Percentiles rank a stretch among this genome's conserved stretches.
Evolutionary conservation across 23 tunicate species (phyloP).

Genomic region (Styela plicata): DNA sequence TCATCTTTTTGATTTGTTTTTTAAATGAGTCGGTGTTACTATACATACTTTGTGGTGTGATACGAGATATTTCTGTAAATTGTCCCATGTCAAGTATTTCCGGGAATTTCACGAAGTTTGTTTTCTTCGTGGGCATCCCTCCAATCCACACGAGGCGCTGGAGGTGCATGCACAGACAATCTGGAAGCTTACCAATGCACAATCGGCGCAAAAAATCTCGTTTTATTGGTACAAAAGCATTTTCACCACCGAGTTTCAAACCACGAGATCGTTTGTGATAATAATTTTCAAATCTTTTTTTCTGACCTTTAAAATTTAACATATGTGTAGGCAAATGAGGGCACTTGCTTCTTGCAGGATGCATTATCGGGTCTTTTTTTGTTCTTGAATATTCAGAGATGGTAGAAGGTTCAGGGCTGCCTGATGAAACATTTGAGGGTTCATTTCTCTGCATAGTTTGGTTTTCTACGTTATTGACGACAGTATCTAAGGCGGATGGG

Average conservation of each 20-base stretch:
- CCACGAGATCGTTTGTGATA: neutral
- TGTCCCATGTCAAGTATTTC: constrained; percentile 13
- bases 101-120: constrained; percentile 8
- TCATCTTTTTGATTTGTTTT: neutral
- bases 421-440: too few relatives aligned
- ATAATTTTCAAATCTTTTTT: neutral
- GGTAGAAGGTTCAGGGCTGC: too few relatives aligned
- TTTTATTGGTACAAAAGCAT: constrained; percentile 24
- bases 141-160: constrained; percentile 68
- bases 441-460: too few relatives aligned
- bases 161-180: constrained; percentile 72
- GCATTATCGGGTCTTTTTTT: too few relatives aligned
- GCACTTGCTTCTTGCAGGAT: too few relatives aligned
- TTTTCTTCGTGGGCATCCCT: constrained; percentile 56
- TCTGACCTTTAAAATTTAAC: neutral
- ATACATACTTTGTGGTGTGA: neutral
- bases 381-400: too few relatives aligned
- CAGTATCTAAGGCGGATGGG: too few relatives aligned
- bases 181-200: constrained; percentile 46
- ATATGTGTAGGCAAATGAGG: too few relatives aligned
- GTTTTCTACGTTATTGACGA: too few relatives aligned
- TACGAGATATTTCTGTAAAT: constrained; percentile 1
- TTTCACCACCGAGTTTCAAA: neutral
- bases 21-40: neutral
- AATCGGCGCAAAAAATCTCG: constrained; percentile 4